These are phyloP conservation scores for Gila orcuttii DNA, from an alignment of 2,113 vertebrate species.

Conservation along the genomic window DNA sequence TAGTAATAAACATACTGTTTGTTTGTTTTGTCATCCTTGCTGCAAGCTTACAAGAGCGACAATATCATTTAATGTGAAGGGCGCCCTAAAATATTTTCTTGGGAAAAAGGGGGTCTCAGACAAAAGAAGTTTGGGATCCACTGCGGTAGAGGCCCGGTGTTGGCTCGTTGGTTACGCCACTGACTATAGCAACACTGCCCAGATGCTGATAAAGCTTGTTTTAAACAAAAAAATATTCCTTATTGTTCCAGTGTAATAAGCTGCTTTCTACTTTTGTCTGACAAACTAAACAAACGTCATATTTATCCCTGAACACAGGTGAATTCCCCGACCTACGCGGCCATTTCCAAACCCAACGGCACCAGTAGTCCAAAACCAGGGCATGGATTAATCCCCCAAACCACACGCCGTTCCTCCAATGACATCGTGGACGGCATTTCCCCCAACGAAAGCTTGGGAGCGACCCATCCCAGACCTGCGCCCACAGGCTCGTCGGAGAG, in stretches of 20 bases:
- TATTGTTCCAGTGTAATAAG: neutral
- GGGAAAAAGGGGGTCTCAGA: too few species aligned
- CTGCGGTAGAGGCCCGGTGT: too few species aligned
- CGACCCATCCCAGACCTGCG: constrained; percentile 50
- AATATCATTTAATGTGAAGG: too few species aligned
- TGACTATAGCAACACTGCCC: too few species aligned
- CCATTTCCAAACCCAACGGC: constrained; percentile 62
- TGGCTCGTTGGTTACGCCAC: too few species aligned
- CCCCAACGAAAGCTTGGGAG: neutral
- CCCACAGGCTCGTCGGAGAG: constrained; percentile 71
- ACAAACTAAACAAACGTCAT: neutral
- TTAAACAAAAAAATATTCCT: too few species aligned
- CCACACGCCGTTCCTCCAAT: constrained; percentile 21
- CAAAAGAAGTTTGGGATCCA: too few species aligned
- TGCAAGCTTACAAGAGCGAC: too few species aligned
- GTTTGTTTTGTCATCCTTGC: too few species aligned
- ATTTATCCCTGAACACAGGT: neutral
- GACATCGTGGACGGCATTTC: constrained; percentile 12
- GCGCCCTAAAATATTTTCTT: too few species aligned
- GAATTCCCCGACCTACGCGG: constrained; percentile 22
- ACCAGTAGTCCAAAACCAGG: constrained; percentile 63
- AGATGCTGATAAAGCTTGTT: too few species aligned
- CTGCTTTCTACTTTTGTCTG: neutral
- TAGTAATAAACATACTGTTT: too few species aligned
- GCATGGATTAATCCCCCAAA: neutral